Evolutionary conservation across 2,888 invertebrate species (phyloP).

Genomic region (Orthonevra nobilis): DNA sequence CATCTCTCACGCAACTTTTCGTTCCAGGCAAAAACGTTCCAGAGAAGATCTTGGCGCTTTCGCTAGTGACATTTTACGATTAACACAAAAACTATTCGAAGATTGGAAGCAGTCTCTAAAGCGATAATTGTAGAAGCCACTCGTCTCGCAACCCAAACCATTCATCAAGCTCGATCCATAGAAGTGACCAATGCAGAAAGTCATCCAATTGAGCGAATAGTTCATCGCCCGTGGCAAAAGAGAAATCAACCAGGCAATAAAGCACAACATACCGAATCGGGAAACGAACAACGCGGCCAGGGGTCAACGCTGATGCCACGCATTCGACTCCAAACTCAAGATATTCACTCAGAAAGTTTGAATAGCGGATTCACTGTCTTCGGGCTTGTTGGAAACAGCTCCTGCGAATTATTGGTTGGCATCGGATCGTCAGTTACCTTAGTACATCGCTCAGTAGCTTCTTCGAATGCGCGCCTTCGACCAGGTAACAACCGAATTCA

Average conservation of each 20-base stretch:
- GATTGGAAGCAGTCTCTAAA: background rate
- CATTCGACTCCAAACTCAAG: background rate
- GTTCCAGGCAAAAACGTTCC: background rate
- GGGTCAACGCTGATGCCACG: slow-evolving; percentile 6
- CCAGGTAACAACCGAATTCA: background rate
- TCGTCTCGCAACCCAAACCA: background rate
- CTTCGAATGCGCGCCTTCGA: background rate
- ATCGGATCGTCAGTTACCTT: background rate
- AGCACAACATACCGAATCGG: background rate
- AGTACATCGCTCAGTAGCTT: background rate
- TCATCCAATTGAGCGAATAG: background rate
- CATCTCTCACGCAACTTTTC: slow-evolving; percentile 7
- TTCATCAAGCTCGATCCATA: background rate
- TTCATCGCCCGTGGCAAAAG: no score
- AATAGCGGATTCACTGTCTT: background rate
- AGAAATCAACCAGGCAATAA: background rate
- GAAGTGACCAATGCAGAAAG: slow-evolving; percentile 6
- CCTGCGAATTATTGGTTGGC: background rate
- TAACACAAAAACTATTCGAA: background rate
- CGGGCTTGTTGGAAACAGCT: background rate
- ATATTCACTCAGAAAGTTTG: background rate
- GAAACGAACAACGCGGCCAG: background rate
- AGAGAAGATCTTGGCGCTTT: slow-evolving; percentile 1
- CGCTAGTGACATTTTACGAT: background rate
- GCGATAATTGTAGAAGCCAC: background rate